Base-by-base conservation (phyloP, 2,888 invertebrate species). In the Dryobotodes eremita region DNA sequence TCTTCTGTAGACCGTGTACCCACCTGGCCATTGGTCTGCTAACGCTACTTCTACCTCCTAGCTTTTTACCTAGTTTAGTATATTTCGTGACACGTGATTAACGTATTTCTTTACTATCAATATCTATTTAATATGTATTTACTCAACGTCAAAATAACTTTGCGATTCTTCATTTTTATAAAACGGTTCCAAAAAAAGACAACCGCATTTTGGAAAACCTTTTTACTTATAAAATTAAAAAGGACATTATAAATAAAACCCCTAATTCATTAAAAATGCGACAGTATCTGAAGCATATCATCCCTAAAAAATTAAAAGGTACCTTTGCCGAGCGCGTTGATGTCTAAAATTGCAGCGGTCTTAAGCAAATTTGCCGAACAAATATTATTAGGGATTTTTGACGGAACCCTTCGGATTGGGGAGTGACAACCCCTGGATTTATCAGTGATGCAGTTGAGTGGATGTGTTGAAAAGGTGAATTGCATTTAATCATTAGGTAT, bases 271-370 rank as follows among this genome's bases (percentile, higher is more conserved):
- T 88, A 87, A 75, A 86, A 83, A 64, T 17, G 6, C 72, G 76
- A 82, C 84, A 72, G 71, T 86, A 86, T 88, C 89, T 85, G 80
- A 62, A 68, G 26, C 75, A 53, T 48, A 76, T 76, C 75, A 77
- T 81, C 86, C 85, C 80, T 77, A 86, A 87, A 82, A 86, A 87
- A 79, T 75, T 75, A 76, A 76, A 83, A 81, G 84, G 82, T 77
- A 82, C 74, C 69, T 77, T 76, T 55, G 17, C 75, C 62, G 73
- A 80, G 87, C 90, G 92, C 94, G 92, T 92, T 93, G 93, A 94
- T 91, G 94, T 94, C 91, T 93, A 92, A 94, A 94, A 93, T 94
- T 94, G 93, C 91, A 89, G 85, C 84, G 89, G 84, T 86, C 90
- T 91, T 90, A 89, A 89, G 92, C 92, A 94, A 94, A 94, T 92